Evolutionary conservation across 2,797 vertebrate genomes (phyloP).

Genomic region (Delichon dasypus): DNA sequence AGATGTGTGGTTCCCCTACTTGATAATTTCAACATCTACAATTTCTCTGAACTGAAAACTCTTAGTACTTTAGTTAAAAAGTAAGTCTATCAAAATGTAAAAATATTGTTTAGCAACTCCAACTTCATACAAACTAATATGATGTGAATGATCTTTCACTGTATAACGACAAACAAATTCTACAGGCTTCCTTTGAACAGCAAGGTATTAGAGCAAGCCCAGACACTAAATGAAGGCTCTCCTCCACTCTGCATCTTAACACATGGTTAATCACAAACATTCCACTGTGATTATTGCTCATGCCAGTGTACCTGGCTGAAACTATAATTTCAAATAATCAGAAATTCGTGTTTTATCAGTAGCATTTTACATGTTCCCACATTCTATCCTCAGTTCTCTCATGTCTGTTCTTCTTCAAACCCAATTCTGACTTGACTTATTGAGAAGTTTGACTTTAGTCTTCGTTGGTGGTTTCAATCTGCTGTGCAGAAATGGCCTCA

Average conservation of each 20-base stretch:
- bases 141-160: not conserved
- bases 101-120: not conserved
- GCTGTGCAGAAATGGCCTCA: not conserved
- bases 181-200: not conserved
- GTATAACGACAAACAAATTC: not conserved
- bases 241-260: not conserved
- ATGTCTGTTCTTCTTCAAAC: not conserved
- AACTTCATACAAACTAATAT: not conserved
- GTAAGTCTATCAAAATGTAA: not conserved
- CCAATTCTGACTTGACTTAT: not conserved
- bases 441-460: not conserved
- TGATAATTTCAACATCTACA: not conserved
- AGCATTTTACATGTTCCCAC: not conserved
- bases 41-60: constrained; percentile 1
- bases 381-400: not conserved
- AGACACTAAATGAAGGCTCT: not conserved
- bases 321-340: not conserved
- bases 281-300: not conserved
- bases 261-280: not conserved
- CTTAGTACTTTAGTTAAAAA: not conserved
- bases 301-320: not conserved
- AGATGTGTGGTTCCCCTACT: not conserved
- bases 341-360: not conserved
- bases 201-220: not conserved
- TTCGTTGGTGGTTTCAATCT: not conserved